Percentiles rank a stretch among this genome's conserved stretches.
These are phyloP conservation scores for Myzus persicae DNA, from an alignment of 1,140 invertebrate species.

Conservation along the genomic window DNA sequence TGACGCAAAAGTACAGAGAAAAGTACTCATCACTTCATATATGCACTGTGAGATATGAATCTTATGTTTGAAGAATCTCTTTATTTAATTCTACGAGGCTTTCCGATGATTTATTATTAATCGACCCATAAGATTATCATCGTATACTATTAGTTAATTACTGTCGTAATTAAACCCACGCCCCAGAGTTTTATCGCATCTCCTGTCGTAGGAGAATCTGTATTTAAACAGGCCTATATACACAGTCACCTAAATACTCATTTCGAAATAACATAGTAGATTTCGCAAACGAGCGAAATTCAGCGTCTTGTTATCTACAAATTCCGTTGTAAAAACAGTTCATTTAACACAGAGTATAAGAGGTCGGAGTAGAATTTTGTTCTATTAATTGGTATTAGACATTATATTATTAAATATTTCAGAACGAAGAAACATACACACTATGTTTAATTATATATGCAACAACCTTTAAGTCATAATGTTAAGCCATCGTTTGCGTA, in stretches of 20 bases:
- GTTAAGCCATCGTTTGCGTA: neutral
- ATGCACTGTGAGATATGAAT: neutral
- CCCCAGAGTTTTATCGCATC: constrained; percentile 11
- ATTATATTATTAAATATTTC: neutral
- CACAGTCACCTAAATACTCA: constrained; percentile 36
- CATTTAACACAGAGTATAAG: neutral
- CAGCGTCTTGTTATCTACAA: constrained; percentile 30
- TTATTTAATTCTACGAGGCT: neutral
- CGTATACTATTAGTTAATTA: constrained; percentile 52
- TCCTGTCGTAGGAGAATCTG: neutral
- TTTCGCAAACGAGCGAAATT: constrained; percentile 19
- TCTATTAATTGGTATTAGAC: neutral
- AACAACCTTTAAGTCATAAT: neutral
- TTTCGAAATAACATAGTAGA: neutral
- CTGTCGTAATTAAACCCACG: constrained; percentile 42
- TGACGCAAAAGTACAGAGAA: neutral
- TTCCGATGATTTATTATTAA: constrained; percentile 47
- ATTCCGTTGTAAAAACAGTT: neutral
- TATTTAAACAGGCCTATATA: neutral
- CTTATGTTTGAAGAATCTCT: constrained; percentile 2
- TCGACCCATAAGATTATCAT: constrained; percentile 33
- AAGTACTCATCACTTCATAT: neutral
- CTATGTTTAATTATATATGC: neutral
- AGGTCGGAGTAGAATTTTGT: neutral
- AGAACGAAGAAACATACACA: neutral